phyloP scores from a whole-genome alignment of 2,888 invertebrate genomes.

The Erannis defoliaria region DNA sequence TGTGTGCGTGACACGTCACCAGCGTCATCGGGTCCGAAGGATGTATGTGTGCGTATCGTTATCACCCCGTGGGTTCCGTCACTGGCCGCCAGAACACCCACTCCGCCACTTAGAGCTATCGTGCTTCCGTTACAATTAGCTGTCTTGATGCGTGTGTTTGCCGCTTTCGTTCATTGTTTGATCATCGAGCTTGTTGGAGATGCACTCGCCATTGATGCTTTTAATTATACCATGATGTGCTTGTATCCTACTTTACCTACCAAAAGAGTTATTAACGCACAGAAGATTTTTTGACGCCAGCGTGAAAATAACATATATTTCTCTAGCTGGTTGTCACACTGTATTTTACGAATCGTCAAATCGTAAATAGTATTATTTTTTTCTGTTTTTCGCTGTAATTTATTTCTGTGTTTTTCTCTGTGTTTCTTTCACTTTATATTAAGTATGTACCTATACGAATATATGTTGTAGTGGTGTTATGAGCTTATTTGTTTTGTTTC shows the following conservation, averaged over 20 bases:
- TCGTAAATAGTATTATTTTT: too few relatives aligned
- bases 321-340: too few relatives aligned
- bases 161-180: slow-evolving; percentile 39
- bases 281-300: neutral
- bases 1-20: neutral
- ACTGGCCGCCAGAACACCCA: slow-evolving; percentile 54
- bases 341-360: too few relatives aligned
- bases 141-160: slow-evolving; percentile 74
- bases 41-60: neutral
- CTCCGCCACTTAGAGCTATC: slow-evolving; percentile 75
- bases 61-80: neutral
- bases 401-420: too few relatives aligned
- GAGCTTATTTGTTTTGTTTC: too few relatives aligned
- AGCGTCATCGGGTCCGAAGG: too few relatives aligned
- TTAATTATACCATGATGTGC: slow-evolving; percentile 18
- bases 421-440: too few relatives aligned
- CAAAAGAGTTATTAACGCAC: neutral
- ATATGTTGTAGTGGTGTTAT: too few relatives aligned
- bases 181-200: slow-evolving; percentile 25
- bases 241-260: neutral
- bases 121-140: slow-evolving; percentile 77
- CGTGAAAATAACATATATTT: too few relatives aligned
- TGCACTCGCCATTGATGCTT: slow-evolving; percentile 23
- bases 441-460: too few relatives aligned
- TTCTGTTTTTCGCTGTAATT: too few relatives aligned